phyloP scores from a whole-genome alignment of 2,113 vertebrate species.

The Elephantulus edwardii region DNA sequence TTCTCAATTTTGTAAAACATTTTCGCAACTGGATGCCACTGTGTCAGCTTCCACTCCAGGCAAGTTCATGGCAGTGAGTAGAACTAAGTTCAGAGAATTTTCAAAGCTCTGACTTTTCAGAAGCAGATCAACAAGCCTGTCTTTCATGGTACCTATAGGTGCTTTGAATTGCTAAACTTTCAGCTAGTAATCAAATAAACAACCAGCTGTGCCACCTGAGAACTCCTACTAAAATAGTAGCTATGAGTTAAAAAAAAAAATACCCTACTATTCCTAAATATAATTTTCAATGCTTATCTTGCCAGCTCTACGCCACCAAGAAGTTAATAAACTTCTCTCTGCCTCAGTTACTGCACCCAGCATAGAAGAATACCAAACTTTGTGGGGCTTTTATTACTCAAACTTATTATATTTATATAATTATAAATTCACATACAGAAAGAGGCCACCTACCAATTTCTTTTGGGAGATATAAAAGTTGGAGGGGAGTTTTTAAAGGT shows the following conservation, averaged over 20 bases:
- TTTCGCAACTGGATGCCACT: background rate
- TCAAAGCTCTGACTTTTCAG: background rate
- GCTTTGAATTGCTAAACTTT: background rate
- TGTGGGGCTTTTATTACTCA: background rate
- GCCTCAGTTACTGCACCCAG: background rate
- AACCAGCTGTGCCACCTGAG: background rate
- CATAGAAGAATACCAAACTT: background rate
- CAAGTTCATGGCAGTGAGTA: background rate
- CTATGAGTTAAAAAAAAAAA: background rate
- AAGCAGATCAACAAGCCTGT: background rate
- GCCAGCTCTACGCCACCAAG: background rate
- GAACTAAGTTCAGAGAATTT: background rate
- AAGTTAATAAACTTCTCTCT: background rate
- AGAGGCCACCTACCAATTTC: too few relatives aligned
- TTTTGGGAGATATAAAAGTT: too few relatives aligned
- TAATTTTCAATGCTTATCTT: background rate
- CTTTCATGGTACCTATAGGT: background rate
- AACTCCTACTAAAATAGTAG: background rate
- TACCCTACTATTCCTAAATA: background rate
- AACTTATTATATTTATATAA: background rate
- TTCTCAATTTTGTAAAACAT: background rate
- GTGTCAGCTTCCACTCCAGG: background rate
- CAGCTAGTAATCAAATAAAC: background rate
- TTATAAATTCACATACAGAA: too few relatives aligned
- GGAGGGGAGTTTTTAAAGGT: too few relatives aligned